Percentiles rank a stretch among this genome's conserved stretches.
phyloP scores from a whole-genome alignment of 2,888 invertebrate species.

The Mesorhabditis belari region DNA sequence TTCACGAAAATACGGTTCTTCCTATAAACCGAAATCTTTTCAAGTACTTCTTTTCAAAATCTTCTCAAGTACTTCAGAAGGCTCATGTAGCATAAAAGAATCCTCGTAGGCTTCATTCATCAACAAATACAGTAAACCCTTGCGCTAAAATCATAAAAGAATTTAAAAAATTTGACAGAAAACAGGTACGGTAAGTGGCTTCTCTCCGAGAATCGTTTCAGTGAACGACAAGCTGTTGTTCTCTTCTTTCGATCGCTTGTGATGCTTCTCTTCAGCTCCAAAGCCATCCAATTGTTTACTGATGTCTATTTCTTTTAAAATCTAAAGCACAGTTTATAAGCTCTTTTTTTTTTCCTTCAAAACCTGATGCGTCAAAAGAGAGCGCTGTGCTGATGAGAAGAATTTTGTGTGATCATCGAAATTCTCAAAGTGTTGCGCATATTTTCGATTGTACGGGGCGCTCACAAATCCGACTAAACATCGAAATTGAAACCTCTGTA shows the following conservation, averaged over 20 bases:
- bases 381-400: constrained; percentile 26
- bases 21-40: constrained; percentile 25
- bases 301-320: constrained; percentile 28
- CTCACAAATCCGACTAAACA: constrained; percentile 20
- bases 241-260: neutral
- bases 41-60: neutral
- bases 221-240: neutral
- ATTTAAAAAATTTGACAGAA: neutral
- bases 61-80: constrained; percentile 18
- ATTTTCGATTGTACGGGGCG: constrained; percentile 30
- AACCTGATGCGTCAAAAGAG: constrained; percentile 27
- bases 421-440: constrained; percentile 20
- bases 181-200: neutral
- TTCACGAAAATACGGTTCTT: constrained; percentile 31
- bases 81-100: constrained; percentile 55
- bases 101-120: constrained; percentile 54
- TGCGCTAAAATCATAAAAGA: constrained; percentile 10
- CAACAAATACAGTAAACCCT: constrained; percentile 55
- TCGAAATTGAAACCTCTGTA: neutral
- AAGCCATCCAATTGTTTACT: constrained; percentile 9
- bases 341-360: neutral
- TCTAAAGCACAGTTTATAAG: constrained; percentile 8
- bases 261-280: neutral
- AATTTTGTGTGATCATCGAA: constrained; percentile 26
- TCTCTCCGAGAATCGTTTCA: neutral